Evolutionary conservation across 2,797 vertebrate species (phyloP).

Genomic region (Garrulus glandarius): DNA sequence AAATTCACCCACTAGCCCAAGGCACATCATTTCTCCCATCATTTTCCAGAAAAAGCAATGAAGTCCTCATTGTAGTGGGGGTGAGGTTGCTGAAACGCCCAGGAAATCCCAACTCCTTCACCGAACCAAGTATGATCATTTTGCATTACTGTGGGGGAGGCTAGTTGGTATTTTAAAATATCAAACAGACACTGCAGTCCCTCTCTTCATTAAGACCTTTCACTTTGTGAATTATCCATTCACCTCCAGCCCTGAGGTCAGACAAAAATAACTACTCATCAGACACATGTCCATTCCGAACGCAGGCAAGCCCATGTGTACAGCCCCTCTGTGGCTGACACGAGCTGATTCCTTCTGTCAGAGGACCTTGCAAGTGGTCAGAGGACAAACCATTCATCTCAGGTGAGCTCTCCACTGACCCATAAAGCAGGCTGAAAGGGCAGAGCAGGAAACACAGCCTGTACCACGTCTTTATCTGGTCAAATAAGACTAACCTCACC

Average conservation of each 20-base stretch:
- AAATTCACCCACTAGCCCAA: not conserved
- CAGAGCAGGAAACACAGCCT: not conserved
- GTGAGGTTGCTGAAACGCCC: not conserved
- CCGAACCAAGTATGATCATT: accelerated
- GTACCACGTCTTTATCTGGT: not conserved
- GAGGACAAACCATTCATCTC: not conserved
- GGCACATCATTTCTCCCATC: not conserved
- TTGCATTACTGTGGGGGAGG: not conserved
- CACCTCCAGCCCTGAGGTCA: not conserved
- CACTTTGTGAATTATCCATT: not conserved
- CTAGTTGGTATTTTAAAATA: not conserved
- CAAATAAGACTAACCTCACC: not conserved
- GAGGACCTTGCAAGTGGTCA: not conserved
- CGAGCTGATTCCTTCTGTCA: not conserved
- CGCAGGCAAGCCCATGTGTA: accelerated
- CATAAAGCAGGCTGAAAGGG: not conserved
- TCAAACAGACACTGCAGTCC: not conserved
- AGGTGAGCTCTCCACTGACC: not conserved
- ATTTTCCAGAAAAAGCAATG: not conserved
- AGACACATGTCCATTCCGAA: not conserved
- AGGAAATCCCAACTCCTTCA: not conserved
- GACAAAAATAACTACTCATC: not conserved
- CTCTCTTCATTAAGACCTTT: not conserved
- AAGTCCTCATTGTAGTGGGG: not conserved
- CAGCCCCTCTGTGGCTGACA: not conserved